These are phyloP conservation scores for Drosophila anomalipes DNA, from an alignment of 2,888 invertebrate genomes.

Conservation along the genomic window DNA sequence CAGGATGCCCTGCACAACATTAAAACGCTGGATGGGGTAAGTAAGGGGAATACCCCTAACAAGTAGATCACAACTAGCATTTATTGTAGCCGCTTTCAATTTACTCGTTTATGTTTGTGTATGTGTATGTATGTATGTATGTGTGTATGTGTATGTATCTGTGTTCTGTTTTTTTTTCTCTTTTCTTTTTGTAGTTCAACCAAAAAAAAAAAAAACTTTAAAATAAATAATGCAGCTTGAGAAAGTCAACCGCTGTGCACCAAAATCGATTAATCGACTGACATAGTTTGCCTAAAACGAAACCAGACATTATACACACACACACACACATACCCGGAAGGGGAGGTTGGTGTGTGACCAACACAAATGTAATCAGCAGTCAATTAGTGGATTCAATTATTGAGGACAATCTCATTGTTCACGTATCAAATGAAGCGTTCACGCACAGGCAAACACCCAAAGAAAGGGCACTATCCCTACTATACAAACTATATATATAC, in stretches of 20 bases:
- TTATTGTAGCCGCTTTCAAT: conserved; percentile 55
- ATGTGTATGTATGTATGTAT: conserved; percentile 32
- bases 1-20: conserved; percentile 99
- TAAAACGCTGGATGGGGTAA: conserved; percentile 98
- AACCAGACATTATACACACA: conserved; percentile 1
- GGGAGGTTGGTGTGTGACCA: conserved; percentile 61
- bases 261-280: conserved; percentile 63
- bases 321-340: not conserved
- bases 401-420: conserved; percentile 79
- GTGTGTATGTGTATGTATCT: conserved; percentile 26
- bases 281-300: conserved; percentile 50
- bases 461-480: conserved; percentile 25
- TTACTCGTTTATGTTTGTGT: conserved; percentile 67
- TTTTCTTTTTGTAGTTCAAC: conserved; percentile 11
- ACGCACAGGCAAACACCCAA: conserved; percentile 73
- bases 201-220: conserved; percentile 9
- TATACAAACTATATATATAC: not conserved
- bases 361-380: conserved; percentile 81
- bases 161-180: conserved; percentile 11
- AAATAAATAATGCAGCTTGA: conserved; percentile 71
- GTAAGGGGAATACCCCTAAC: conserved; percentile 85
- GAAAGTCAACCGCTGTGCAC: conserved; percentile 69
- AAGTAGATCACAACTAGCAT: conserved; percentile 24
- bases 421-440: conserved; percentile 81
- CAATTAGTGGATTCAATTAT: conserved; percentile 83